These are phyloP conservation scores for Mactromeris polynyma DNA, from an alignment of 2,888 invertebrate species.

Conservation along the genomic window DNA sequence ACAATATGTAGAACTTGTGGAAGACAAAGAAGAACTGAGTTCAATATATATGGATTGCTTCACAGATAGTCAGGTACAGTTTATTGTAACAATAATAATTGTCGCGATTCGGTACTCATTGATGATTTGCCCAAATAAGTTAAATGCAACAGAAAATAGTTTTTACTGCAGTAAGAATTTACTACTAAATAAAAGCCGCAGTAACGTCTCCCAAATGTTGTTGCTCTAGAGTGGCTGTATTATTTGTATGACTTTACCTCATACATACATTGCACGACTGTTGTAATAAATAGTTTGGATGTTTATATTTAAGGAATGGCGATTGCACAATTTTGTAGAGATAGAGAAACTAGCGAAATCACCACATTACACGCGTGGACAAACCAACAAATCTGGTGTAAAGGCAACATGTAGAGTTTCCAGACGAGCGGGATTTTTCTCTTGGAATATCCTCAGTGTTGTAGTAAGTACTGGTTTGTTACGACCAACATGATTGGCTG, in stretches of 20 bases:
- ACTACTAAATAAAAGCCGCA: too few relatives aligned
- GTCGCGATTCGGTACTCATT: neutral
- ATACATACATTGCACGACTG: too few relatives aligned
- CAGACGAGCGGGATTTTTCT: constrained; percentile 85
- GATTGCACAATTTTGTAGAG: constrained; percentile 81
- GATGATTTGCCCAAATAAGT: neutral
- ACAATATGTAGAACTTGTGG: constrained; percentile 73
- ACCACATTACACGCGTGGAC: constrained; percentile 61
- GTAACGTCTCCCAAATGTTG: too few relatives aligned
- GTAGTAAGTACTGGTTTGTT: constrained; percentile 76
- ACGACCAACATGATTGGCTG: neutral
- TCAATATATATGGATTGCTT: constrained; percentile 78
- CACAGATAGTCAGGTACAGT: constrained; percentile 81
- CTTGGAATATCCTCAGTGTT: constrained; percentile 85
- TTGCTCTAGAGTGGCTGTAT: too few relatives aligned
- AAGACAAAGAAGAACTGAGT: constrained; percentile 76
- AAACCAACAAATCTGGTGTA: constrained; percentile 81
- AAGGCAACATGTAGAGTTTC: constrained; percentile 84
- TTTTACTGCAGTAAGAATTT: too few relatives aligned
- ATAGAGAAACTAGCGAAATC: constrained; percentile 64
- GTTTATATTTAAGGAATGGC: constrained; percentile 79
- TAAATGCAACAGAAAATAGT: too few relatives aligned
- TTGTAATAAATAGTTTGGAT: neutral
- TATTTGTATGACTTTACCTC: too few relatives aligned
- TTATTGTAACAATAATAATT: neutral